phyloP scores from a whole-genome alignment of 2,797 vertebrate species.

The Myotis myotis region DNA sequence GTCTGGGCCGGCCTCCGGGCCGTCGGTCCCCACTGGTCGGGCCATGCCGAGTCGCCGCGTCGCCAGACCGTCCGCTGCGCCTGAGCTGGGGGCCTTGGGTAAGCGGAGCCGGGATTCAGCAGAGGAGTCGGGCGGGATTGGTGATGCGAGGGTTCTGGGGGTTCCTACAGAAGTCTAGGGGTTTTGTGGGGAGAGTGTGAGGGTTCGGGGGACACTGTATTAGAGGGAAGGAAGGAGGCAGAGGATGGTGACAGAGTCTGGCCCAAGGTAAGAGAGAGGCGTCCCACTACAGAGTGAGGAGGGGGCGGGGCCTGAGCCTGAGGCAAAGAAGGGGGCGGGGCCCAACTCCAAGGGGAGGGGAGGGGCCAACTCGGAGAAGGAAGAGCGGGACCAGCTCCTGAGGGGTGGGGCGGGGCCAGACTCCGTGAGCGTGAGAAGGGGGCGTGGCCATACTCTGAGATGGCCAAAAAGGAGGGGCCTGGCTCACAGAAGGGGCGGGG shows the following conservation, averaged over 20 bases:
- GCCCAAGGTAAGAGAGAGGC: background rate
- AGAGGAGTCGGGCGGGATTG: background rate
- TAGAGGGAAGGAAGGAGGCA: background rate
- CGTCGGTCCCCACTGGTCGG: slow-evolving; percentile 36
- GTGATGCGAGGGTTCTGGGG: background rate
- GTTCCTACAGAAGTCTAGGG: background rate
- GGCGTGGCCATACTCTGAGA: background rate
- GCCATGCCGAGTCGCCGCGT: slow-evolving; percentile 77
- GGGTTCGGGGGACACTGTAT: background rate
- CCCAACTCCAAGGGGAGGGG: background rate
- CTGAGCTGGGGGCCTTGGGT: slow-evolving; percentile 72
- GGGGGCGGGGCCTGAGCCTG: slow-evolving; percentile 70
- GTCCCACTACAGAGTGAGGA: slow-evolving; percentile 57
- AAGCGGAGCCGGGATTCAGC: slow-evolving; percentile 21
- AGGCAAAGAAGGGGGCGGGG: slow-evolving; percentile 61
- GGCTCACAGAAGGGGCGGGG: background rate
- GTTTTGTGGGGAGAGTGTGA: background rate
- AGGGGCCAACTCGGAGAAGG: background rate
- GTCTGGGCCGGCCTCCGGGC: slow-evolving; percentile 27
- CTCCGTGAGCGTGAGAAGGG: background rate
- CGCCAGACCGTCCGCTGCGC: slow-evolving; percentile 59
- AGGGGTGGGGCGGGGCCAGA: background rate
- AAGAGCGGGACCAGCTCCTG: background rate
- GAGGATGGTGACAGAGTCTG: slow-evolving; percentile 29
- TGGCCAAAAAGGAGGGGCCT: background rate